Evolutionary conservation across 2,888 invertebrate species (phyloP), one percentile per base, ranked within the genome.

Genomic region (Pachymerium ferrugineum): DNA sequence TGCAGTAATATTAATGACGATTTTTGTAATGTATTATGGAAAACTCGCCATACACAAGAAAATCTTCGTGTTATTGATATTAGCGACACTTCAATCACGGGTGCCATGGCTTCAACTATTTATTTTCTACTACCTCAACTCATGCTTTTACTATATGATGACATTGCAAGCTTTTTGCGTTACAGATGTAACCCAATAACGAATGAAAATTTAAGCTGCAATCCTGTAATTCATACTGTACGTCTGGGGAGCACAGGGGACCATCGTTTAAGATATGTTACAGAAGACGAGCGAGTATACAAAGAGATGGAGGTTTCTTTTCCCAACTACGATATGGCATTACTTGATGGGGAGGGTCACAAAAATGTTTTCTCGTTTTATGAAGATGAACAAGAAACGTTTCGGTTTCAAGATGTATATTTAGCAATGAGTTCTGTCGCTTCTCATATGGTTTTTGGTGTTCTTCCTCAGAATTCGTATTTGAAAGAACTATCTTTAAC

Each of bases 31-130:
- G 25, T 28, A 1, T 3, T 62, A 1, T 62, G 62, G 62, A 28
- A 8, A 62, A 62, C 25, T 14, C 62, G 28, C 5, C 28, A 1
- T n/a, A 28, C 5, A 3, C 62, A 62, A 28, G 28, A 62, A 2
- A 62, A 62, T n/a, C 62, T 62, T 62, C 62, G 62, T 1, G 62
- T 62, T 25, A 25, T 62, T 62, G 62, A 62, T n/a, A 62, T 62
- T 1, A 62, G 62, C 28, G 12, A 25, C 28, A 62, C 62, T 25
- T 10, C 62, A 10, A 25, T 62, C 8, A 28, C 62, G 1, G 62
- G 62, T 5, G 3, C 25, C 12, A 62, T 62, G 62, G 62, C 62
- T 12, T 22, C 62, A 22, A 28, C 62, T 1, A 10, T 62, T 62
- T 62, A 62, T 62, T 62, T 62, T 28, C 62, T 62, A 0, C 28